Evolutionary conservation across 1,140 invertebrate genomes (phyloP).

Genomic region (Colletes gigas): DNA sequence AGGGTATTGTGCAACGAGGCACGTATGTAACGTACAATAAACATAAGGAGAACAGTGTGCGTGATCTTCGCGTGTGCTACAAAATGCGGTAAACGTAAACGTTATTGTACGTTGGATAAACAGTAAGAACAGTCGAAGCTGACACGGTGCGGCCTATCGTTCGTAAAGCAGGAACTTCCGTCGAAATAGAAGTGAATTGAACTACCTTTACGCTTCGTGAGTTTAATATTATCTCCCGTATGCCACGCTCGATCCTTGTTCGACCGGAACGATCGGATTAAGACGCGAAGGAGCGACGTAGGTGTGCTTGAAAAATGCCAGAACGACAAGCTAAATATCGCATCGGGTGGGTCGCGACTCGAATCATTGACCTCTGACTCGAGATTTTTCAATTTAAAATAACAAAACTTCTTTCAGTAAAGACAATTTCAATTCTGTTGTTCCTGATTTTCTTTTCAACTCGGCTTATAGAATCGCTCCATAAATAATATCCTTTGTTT

Average conservation of each 20-base stretch:
- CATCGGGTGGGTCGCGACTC: no score
- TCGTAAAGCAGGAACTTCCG: slow-evolving; percentile 71
- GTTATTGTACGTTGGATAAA: slow-evolving; percentile 18
- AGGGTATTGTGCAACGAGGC: slow-evolving; percentile 21
- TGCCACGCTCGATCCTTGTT: slow-evolving; percentile 55
- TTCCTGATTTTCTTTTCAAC: no score
- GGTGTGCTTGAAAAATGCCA: slow-evolving; percentile 17
- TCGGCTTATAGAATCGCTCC: no score
- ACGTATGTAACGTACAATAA: slow-evolving; percentile 10
- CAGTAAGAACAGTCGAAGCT: slow-evolving; percentile 57
- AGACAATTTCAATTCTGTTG: no score
- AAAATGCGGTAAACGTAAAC: background rate
- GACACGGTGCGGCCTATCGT: slow-evolving; percentile 49
- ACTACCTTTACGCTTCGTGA: slow-evolving; percentile 66
- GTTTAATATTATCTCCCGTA: slow-evolving; percentile 63
- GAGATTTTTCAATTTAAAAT: background rate
- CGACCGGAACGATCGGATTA: slow-evolving; percentile 57
- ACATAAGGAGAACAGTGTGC: slow-evolving; percentile 11
- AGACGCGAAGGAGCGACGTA: slow-evolving; percentile 40
- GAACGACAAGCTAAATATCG: background rate
- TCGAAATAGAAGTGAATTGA: slow-evolving; percentile 68
- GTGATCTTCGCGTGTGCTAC: slow-evolving; percentile 1
- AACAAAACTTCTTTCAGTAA: no score
- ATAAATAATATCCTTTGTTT: no score
- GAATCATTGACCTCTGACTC: background rate